phyloP scores from a whole-genome alignment of 2,797 vertebrate genomes.

The Zalophus californianus region DNA sequence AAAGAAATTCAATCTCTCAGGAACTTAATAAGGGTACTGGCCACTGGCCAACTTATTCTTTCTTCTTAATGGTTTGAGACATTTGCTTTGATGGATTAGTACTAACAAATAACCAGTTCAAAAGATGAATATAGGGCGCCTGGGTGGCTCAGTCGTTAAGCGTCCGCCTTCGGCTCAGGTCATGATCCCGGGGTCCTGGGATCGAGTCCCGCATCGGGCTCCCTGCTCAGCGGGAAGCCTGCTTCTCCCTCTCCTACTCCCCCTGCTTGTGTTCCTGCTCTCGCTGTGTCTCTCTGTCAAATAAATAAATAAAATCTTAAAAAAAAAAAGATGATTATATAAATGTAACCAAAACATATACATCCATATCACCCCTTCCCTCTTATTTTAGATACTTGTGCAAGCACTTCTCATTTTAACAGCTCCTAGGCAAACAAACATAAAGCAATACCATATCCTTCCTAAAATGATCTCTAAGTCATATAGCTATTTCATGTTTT shows the following conservation, averaged over 20 bases:
- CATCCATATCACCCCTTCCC: background rate
- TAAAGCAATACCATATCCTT: conserved; percentile 5
- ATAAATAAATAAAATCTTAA: no score
- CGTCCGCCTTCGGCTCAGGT: no score
- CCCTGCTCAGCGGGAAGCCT: no score
- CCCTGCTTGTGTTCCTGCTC: no score
- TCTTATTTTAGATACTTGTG: conserved; percentile 14
- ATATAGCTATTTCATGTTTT: background rate
- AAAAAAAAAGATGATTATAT: background rate
- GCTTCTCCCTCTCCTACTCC: no score
- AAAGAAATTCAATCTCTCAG: conserved; percentile 40
- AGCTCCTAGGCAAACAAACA: background rate
- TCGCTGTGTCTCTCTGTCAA: no score
- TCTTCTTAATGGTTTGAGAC: conserved; percentile 7
- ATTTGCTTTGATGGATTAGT: background rate
- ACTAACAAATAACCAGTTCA: background rate
- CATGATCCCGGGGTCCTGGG: no score
- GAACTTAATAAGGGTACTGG: background rate
- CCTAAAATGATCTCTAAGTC: conserved; percentile 23
- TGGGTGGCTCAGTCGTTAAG: no score
- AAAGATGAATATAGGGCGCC: background rate
- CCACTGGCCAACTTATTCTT: background rate
- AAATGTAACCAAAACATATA: background rate
- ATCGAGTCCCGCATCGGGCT: no score
- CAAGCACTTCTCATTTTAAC: conserved; percentile 44